Percentiles rank a stretch among this genome's conserved stretches.
phyloP scores from a whole-genome alignment of 2,888 invertebrate species.

The Microplitis manilae region DNA sequence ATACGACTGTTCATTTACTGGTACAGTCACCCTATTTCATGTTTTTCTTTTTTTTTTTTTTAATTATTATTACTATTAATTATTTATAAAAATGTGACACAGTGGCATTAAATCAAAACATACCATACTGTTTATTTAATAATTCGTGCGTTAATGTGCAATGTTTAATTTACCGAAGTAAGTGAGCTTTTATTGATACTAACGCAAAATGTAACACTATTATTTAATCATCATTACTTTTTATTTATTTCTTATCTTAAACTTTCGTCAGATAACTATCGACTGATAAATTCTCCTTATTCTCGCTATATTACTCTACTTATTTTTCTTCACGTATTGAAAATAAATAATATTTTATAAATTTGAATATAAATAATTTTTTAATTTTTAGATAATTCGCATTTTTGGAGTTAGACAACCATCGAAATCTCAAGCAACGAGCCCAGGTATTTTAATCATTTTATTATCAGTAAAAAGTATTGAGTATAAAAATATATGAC shows the following conservation, averaged over 20 bases:
- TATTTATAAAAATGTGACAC: constrained; percentile 11
- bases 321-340: constrained; percentile 3
- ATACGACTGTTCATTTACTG: too few relatives aligned
- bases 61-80: constrained; percentile 26
- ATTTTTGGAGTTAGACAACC: constrained; percentile 12
- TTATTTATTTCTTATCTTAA: neutral
- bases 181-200: constrained; percentile 53
- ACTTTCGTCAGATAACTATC: neutral
- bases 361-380: neutral
- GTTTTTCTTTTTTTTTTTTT: constrained; percentile 24
- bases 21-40: neutral
- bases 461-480: too few relatives aligned
- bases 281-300: constrained; percentile 17
- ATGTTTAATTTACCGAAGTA: constrained; percentile 49
- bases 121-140: neutral
- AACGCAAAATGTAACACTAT: constrained; percentile 42
- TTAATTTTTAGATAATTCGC: constrained; percentile 19
- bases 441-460: constrained; percentile 25
- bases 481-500: too few relatives aligned
- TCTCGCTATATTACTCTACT: constrained; percentile 21
- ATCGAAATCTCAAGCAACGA: constrained; percentile 33
- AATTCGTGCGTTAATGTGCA: neutral
- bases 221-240: constrained; percentile 13
- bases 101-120: neutral
- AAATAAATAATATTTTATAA: neutral